Conservation (phyloP, 2,888 invertebrate genomes). For the Synergus gifuensis region DNA sequence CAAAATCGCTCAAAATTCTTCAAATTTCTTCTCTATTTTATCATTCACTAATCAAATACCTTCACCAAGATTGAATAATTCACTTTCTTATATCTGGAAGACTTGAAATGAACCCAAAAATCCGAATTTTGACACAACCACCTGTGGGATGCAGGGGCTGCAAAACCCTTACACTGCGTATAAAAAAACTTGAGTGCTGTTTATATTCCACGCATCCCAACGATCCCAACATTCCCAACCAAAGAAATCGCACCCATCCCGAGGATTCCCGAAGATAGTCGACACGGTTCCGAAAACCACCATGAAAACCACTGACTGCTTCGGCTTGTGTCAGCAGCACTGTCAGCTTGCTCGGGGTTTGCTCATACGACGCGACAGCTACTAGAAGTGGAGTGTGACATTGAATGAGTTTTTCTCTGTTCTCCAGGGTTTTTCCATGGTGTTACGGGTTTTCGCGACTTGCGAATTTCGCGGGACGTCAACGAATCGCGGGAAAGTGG, state of each 20-base stretch:
- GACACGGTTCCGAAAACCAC: background rate
- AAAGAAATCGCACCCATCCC: background rate
- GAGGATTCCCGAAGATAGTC: background rate
- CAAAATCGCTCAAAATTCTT: background rate
- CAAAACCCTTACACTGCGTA: background rate
- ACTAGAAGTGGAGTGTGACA: background rate
- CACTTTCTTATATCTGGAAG: background rate
- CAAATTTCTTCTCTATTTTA: background rate
- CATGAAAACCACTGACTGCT: conserved; percentile 11
- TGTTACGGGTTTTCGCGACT: conserved; percentile 35
- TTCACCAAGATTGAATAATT: background rate
- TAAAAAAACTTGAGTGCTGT: background rate
- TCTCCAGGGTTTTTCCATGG: conserved; percentile 41
- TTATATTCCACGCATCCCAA: too few relatives aligned
- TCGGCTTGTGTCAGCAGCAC: background rate
- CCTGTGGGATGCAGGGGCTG: background rate
- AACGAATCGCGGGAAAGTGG: background rate
- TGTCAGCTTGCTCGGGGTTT: background rate
- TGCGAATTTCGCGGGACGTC: conserved; percentile 40
- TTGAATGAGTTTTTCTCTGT: conserved; percentile 16
- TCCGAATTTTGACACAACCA: background rate
- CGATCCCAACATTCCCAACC: too few relatives aligned
- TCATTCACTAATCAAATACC: background rate
- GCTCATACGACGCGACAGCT: conserved; percentile 3
- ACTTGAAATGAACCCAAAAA: background rate